Conservation (phyloP, 2,797 vertebrate species). For the Mormyrops boulengeri region DNA sequence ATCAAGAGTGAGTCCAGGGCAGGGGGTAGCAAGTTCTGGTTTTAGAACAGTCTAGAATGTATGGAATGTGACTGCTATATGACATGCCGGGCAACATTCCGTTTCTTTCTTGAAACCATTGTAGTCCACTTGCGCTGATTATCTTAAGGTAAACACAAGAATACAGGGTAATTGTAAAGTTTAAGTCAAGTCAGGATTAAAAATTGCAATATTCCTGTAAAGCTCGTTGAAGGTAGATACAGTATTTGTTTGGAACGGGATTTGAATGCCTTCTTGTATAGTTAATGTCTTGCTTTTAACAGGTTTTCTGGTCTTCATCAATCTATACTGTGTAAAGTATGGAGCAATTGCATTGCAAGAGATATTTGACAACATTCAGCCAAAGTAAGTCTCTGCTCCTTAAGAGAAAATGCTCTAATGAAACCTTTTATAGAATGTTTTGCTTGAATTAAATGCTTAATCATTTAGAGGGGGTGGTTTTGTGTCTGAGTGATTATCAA, state of each 20-base stretch:
- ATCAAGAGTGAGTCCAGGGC: constrained; percentile 22
- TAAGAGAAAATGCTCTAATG: neutral
- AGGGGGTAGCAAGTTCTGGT: neutral
- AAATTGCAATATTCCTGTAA: neutral
- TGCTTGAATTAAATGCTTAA: neutral
- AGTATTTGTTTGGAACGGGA: neutral
- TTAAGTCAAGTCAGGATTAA: neutral
- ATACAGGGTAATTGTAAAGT: neutral
- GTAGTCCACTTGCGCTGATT: neutral
- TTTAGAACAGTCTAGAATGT: neutral
- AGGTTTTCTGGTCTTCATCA: constrained; percentile 97
- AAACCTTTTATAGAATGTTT: neutral
- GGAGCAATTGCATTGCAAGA: constrained; percentile 92
- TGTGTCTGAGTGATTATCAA: neutral
- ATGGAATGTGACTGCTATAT: neutral
- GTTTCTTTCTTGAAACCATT: neutral
- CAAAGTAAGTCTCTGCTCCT: constrained; percentile 73
- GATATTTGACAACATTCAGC: constrained; percentile 94
- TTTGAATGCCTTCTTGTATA: neutral
- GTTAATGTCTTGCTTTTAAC: constrained; percentile 31
- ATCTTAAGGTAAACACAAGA: neutral
- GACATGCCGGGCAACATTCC: neutral
- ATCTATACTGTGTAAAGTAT: constrained; percentile 88
- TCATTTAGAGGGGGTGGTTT: neutral
- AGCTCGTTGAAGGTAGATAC: neutral